Evolutionary conservation across 2,113 vertebrate species (phyloP).

Genomic region (Oxyura jamaicensis): DNA sequence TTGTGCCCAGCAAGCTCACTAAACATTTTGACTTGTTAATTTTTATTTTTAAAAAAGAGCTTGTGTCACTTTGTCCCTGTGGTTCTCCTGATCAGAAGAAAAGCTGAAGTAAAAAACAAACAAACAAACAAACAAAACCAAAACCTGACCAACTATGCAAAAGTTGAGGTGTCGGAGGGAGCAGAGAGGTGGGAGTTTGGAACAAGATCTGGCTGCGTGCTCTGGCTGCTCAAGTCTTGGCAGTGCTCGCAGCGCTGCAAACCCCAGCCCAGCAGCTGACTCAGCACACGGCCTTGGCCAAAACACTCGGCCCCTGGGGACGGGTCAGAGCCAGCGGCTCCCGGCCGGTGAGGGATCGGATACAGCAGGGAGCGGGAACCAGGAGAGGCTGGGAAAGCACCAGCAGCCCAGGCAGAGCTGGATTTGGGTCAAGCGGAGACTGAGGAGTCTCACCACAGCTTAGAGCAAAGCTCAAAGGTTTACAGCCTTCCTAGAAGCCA

Average conservation of each 20-base stretch:
- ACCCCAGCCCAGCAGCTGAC: not conserved
- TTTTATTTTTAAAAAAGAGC: not conserved
- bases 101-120: not conserved
- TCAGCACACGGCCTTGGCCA: not conserved
- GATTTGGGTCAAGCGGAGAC: not conserved
- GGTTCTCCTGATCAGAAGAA: not conserved
- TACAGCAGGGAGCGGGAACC: not conserved
- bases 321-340: not conserved
- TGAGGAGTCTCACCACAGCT: not conserved
- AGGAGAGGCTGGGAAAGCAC: not conserved
- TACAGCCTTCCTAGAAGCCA: not conserved
- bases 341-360: fast-evolving
- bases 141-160: not conserved
- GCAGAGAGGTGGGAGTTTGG: not conserved
- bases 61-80: not conserved
- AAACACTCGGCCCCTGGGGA: not conserved
- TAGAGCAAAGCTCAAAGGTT: not conserved
- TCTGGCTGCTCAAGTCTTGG: not conserved
- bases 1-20: fast-evolving
- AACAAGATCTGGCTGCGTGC: not conserved
- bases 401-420: not conserved
- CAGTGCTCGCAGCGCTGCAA: not conserved
- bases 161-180: not conserved
- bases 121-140: not conserved
- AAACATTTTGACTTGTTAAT: not conserved